A percentile compares a stretch with the other conserved stretches of the same genome.
Evolutionary conservation across 2,888 invertebrate genomes (phyloP).

Genomic region (Heliconius erato): DNA sequence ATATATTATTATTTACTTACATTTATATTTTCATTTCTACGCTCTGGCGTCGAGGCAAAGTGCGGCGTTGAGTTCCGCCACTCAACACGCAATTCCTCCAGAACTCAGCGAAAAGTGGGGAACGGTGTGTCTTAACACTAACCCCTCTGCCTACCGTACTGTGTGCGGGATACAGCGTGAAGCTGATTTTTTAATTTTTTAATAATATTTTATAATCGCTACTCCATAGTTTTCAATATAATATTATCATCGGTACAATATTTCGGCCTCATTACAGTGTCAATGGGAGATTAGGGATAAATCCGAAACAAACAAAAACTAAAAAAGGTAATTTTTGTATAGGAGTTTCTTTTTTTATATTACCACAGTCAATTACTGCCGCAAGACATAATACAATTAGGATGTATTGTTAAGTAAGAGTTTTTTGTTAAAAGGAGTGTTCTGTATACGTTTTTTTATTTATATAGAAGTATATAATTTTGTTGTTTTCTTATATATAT

Average conservation of each 20-base stretch:
- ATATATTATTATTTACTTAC: neutral
- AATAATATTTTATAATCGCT: constrained; percentile 22
- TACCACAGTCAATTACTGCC: constrained; percentile 72
- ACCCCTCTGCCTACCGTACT: no score
- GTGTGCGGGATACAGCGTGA: no score
- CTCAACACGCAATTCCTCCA: no score
- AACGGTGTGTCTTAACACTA: no score
- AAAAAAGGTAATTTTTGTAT: constrained; percentile 60
- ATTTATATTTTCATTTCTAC: no score
- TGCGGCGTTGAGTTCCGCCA: no score
- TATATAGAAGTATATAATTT: no score
- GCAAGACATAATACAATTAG: constrained; percentile 73
- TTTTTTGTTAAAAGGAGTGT: neutral
- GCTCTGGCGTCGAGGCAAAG: no score
- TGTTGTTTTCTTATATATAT: no score
- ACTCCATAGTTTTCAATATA: constrained; percentile 62
- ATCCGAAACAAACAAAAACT: constrained; percentile 76
- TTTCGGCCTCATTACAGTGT: constrained; percentile 84
- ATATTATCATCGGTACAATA: constrained; percentile 70
- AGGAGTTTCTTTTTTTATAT: constrained; percentile 69
- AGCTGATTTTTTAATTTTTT: no score
- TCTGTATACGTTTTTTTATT: constrained; percentile 5
- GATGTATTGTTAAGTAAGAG: constrained; percentile 45
- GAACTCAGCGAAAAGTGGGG: no score
- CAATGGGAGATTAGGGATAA: constrained; percentile 86